These are phyloP conservation scores for Onychorhynchus coronatus DNA, from an alignment of 2,113 vertebrate genomes.

Conservation along the genomic window DNA sequence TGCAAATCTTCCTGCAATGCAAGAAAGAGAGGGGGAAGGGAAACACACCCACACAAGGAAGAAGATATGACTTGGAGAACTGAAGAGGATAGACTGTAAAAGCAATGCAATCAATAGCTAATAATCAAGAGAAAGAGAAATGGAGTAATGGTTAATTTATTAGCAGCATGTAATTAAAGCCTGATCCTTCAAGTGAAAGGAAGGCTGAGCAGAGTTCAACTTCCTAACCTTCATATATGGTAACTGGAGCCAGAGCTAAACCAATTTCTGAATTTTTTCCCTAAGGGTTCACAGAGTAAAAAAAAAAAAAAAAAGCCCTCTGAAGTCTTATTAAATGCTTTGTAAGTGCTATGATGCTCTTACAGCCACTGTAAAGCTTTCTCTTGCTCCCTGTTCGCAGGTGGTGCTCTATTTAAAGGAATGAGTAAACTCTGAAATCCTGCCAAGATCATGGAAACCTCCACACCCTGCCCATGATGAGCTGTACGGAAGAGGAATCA, in stretches of 20 bases:
- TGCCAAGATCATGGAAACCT: background rate
- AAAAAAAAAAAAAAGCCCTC: background rate
- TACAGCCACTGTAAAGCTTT: background rate
- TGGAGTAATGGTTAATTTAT: background rate
- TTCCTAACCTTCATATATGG: background rate
- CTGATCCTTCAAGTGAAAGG: background rate
- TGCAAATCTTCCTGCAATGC: background rate
- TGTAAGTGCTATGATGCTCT: background rate
- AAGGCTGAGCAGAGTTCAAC: background rate
- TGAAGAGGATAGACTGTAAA: background rate
- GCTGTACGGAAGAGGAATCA: background rate
- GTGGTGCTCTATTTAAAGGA: background rate
- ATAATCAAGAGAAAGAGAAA: background rate
- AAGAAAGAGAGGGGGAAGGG: background rate
- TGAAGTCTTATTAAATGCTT: background rate
- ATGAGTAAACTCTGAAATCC: background rate
- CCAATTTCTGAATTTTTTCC: background rate
- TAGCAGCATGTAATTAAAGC: background rate
- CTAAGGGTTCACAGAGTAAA: background rate
- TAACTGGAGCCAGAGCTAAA: background rate
- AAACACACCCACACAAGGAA: background rate
- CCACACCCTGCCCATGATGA: background rate
- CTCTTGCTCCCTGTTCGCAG: background rate
- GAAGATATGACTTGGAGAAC: background rate
- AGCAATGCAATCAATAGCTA: background rate